Evolutionary conservation across 2,113 vertebrate species (phyloP), one percentile per base, ranked within the genome.

Genomic region (Lethenteron reissneri): DNA sequence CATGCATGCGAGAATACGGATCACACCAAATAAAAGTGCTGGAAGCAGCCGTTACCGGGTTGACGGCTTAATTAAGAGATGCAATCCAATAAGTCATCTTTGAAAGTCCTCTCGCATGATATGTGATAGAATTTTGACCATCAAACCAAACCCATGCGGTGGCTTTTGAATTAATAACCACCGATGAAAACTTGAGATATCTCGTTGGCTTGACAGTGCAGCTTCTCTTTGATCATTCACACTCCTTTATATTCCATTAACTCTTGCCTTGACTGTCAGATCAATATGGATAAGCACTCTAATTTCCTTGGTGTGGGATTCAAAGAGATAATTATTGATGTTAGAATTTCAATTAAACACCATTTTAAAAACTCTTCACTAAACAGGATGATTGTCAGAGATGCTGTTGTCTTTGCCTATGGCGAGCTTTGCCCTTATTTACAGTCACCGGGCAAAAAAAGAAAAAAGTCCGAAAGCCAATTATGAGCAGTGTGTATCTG

Each of bases 231-330:
- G 41, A 41, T 41, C 41, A 41, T 41, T 41, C 25, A 68, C 64
- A 17, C 25, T 68, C 64, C 10, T 68, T 8, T 17, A 68, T 68
- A 68, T 17, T 9, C 64, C 64, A n/a, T 25, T 17, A 68, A 68
- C 25, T 68, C n/a, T 25, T 68, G 64, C 10, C n/a, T 68, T 25
- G 25, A 17, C 25, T 11, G 9, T 68, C n/a, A 68, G 64, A 68
- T 68, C 64, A 68, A 68, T 68, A 68, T 25, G 25, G 25, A 17
- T 68, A 68, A 17, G 64, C 64, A 68, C n/a, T 68, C 25, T 68
- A 68, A 68, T 68, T 17, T 68, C 64, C 64, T n/a, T 68, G n/a
- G n/a, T n/a, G 64, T 68, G 25, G 25, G 25, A 68, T 68, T 68
- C n/a, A n/a, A 17, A 25, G n/a, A 68, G 64, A 25, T 17, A 9